Percentiles rank a stretch among this genome's conserved stretches.
Evolutionary conservation across 1,140 invertebrate species (phyloP).

Genomic region (Macrotrachela quadricornifera): DNA sequence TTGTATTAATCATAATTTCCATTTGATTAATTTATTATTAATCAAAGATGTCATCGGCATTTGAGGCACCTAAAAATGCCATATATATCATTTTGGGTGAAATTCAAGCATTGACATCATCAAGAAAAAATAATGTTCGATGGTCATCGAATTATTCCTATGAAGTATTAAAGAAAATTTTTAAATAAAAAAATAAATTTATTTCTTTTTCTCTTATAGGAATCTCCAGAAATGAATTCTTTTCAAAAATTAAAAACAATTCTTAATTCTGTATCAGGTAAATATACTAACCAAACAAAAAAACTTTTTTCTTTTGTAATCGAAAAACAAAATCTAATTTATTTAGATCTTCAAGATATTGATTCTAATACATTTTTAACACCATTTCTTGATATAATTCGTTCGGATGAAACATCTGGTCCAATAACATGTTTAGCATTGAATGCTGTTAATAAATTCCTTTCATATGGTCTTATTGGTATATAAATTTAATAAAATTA

Average conservation of each 20-base stretch:
- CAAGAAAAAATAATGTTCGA: constrained; percentile 52
- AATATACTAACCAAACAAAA: too few species aligned
- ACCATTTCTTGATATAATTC: constrained; percentile 79
- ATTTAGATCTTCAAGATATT: constrained; percentile 47
- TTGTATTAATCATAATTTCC: too few species aligned
- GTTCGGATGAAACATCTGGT: constrained; percentile 79
- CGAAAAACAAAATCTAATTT: constrained; percentile 9
- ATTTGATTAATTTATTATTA: too few species aligned
- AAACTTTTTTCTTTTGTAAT: too few species aligned
- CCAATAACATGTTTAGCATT: constrained; percentile 75
- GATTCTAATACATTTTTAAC: constrained; percentile 44
- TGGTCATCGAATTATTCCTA: constrained; percentile 41
- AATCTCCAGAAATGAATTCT: neutral
- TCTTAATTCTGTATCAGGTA: constrained; percentile 19
- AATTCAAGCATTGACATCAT: constrained; percentile 59
- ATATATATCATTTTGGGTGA: constrained; percentile 67
- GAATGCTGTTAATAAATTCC: constrained; percentile 73
- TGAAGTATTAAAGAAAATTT: constrained; percentile 14
- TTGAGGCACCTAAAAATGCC: constrained; percentile 23
- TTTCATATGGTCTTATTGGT: constrained; percentile 75
- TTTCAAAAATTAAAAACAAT: constrained; percentile 1
- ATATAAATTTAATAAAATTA: constrained; percentile 16
- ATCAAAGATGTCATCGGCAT: too few species aligned
- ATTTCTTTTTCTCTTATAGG: too few species aligned
- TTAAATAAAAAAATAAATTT: neutral